Conservation (phyloP, 2,888 invertebrate genomes). For the Catocala nupta region DNA sequence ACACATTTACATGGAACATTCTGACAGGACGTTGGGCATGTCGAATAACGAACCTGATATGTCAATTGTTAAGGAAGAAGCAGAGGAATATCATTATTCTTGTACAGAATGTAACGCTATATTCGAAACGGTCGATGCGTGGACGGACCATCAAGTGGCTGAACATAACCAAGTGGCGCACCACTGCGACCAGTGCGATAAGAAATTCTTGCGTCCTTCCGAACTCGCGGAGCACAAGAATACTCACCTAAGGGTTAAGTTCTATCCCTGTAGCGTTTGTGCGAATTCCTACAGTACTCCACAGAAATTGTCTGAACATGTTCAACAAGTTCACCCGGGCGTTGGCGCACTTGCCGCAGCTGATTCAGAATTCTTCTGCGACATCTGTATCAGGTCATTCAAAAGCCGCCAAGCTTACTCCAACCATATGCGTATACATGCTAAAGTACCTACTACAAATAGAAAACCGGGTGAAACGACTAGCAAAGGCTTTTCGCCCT, state of each 20-base stretch:
- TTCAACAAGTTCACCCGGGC: conserved; percentile 82
- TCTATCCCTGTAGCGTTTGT: conserved; percentile 88
- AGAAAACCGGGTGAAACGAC: conserved; percentile 73
- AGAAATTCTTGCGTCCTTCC: conserved; percentile 87
- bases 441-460: conserved; percentile 84
- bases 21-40: conserved; percentile 75
- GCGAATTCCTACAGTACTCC: conserved; percentile 89
- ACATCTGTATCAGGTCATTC: conserved; percentile 88
- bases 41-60: conserved; percentile 71
- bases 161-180: conserved; percentile 85
- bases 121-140: conserved; percentile 86
- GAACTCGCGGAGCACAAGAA: conserved; percentile 90
- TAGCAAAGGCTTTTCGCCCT: conserved; percentile 74
- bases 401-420: conserved; percentile 86
- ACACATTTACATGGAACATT: conserved; percentile 88
- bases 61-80: conserved; percentile 82
- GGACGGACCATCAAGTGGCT: conserved; percentile 87
- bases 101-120: conserved; percentile 89
- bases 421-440: conserved; percentile 86
- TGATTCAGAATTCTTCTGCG: conserved; percentile 84
- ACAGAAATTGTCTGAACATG: conserved; percentile 87
- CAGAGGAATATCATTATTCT: conserved; percentile 86
- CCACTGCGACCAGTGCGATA: conserved; percentile 89
- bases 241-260: conserved; percentile 89
- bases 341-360: conserved; percentile 58